Conservation (phyloP, 2,888 invertebrate species). For the Xylocampa areola region DNA sequence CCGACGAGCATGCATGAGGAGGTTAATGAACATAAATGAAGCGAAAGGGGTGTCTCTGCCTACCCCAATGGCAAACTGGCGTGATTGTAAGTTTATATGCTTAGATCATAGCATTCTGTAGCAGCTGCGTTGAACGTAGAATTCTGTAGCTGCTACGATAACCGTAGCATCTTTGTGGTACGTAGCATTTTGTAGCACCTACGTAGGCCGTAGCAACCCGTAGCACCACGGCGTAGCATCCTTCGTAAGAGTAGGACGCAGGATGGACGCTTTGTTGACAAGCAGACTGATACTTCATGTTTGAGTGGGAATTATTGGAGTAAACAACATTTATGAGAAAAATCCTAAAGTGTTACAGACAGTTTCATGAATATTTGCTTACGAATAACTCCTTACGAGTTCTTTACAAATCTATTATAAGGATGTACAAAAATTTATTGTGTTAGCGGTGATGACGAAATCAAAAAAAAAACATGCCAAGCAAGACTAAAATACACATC, state of each 20-base stretch:
- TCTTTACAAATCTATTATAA: neutral
- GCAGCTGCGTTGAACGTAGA: no score
- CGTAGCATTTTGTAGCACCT: neutral
- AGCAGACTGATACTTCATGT: slow-evolving; percentile 16
- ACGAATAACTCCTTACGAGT: slow-evolving; percentile 1
- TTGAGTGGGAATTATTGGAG: slow-evolving; percentile 29
- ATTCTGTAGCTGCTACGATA: no score
- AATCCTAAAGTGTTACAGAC: neutral
- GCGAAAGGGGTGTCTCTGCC: no score
- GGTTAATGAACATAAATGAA: no score
- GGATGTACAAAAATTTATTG: slow-evolving; percentile 5
- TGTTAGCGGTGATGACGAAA: neutral
- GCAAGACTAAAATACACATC: slow-evolving; percentile 14
- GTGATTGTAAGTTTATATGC: no score
- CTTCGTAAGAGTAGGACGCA: neutral
- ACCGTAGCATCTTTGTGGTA: slow-evolving; percentile 6
- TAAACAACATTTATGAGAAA: slow-evolving; percentile 9
- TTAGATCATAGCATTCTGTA: no score
- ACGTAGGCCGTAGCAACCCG: neutral
- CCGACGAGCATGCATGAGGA: no score
- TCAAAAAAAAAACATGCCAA: neutral
- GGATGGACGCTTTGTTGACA: slow-evolving; percentile 1
- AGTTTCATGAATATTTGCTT: slow-evolving; percentile 4
- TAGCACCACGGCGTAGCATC: slow-evolving; percentile 6
- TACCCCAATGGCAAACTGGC: no score